Evolutionary conservation across 2,797 vertebrate genomes (phyloP), one percentile per base, ranked within the genome.

Genomic region (Luscinia luscinia): DNA sequence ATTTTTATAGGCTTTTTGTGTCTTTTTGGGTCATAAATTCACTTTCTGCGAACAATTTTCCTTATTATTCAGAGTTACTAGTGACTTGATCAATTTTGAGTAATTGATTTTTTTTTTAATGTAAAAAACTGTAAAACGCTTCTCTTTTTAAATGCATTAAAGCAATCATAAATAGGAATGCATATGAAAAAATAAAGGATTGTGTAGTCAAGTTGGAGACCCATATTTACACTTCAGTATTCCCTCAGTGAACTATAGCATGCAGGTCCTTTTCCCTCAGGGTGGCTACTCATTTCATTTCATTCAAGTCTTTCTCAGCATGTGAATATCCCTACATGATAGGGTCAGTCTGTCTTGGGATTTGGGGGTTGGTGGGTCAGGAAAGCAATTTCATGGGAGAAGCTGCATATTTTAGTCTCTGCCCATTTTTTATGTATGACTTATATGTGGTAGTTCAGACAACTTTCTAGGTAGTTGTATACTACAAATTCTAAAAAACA

Each of bases 111-210:
- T 51, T 34, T 34, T 34, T 95, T 94, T 94, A 94, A 85, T 85
- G 86, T 90, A 96, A 59, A 83, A 91, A 79, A 70, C 13, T 54
- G 84, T 90, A 93, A 94, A 93, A 89, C 55, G 63, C 87, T 94
- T 92, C 34, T 93, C 46, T 86, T 89, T 90, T 91, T 94, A 96
- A 97, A 94, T 94, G 88, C 69, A 82, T 73, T 96, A 95, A 97
- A 93, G 10, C 43, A 85, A 34, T 81, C 83, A 96, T 97, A 97
- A 97, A 96, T 97, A 97, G 96, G 91, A 87, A 57, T 83, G 76
- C 62, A 51, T 62, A 62, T 90, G 78, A 78, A 84, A 89, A 87
- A 87, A 84, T 73, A 45, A 48, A 87, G 69, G 51, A 32, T 59
- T 84, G 21, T 59, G n/a, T 73, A 92, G 72, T 74, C 40, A 41